These are phyloP conservation scores for Eupithecia centaureata DNA, from an alignment of 2,888 invertebrate species.

Conservation along the genomic window DNA sequence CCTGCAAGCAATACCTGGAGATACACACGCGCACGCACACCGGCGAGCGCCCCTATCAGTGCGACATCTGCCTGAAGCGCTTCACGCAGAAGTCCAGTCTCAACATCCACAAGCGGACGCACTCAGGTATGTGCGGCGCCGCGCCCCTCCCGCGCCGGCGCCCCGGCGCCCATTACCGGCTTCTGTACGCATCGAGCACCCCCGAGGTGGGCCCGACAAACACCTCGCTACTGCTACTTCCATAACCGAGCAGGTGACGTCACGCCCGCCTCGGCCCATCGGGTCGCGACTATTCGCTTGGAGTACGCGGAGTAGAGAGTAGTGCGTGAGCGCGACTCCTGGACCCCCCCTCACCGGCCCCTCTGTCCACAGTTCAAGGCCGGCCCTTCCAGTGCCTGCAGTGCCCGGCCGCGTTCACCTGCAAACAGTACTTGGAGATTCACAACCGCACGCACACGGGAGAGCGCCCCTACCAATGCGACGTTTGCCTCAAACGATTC, in stretches of 20 bases:
- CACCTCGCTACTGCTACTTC: background rate
- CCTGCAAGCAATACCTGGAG: constrained; percentile 85
- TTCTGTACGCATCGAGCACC: constrained; percentile 13
- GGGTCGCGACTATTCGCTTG: constrained; percentile 36
- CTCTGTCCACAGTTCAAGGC: constrained; percentile 78
- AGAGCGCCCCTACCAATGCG: constrained; percentile 86
- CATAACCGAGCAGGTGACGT: background rate
- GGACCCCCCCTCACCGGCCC: constrained; percentile 49
- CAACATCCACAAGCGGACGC: constrained; percentile 91
- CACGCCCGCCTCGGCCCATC: constrained; percentile 36
- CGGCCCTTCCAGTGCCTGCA: constrained; percentile 85
- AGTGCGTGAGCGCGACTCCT: constrained; percentile 9
- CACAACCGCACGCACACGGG: constrained; percentile 84
- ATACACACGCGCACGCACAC: constrained; percentile 86
- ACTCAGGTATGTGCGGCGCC: constrained; percentile 83
- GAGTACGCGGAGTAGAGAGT: constrained; percentile 46
- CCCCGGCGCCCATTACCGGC: constrained; percentile 10
- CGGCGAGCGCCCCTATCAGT: constrained; percentile 85
- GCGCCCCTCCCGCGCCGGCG: constrained; percentile 42
- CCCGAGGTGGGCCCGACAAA: background rate
- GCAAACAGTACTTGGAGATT: constrained; percentile 83
- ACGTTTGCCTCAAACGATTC: constrained; percentile 90
- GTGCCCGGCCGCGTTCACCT: constrained; percentile 85
- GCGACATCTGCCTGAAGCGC: constrained; percentile 90
- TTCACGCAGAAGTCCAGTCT: constrained; percentile 93